Evolutionary conservation across 2,113 vertebrate species (phyloP).

Genomic region (Nothoprocta perdicaria): DNA sequence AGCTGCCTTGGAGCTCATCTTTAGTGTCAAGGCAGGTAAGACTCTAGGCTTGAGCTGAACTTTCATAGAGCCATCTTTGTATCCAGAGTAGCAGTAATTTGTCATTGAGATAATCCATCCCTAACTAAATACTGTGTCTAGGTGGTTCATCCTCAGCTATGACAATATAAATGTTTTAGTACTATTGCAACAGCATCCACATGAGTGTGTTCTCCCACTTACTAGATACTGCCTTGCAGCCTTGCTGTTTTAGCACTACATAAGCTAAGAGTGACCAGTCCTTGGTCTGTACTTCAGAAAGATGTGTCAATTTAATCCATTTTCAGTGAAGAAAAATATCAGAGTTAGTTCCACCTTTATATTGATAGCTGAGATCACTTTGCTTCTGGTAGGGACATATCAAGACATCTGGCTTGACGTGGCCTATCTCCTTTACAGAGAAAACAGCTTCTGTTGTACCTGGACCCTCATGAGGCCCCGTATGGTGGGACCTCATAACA

Average conservation of each 20-base stretch:
- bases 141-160: neutral
- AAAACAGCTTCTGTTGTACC: neutral
- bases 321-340: neutral
- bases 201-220: neutral
- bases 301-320: neutral
- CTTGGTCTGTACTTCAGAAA: neutral
- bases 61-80: neutral
- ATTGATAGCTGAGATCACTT: neutral
- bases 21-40: accelerated
- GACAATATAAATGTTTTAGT: neutral
- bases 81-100: neutral
- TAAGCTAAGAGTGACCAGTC: neutral
- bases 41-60: neutral
- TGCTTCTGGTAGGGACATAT: neutral
- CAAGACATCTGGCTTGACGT: neutral
- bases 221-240: neutral
- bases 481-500: accelerated
- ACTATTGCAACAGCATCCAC: accelerated
- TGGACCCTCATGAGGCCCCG: neutral
- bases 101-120: neutral
- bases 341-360: neutral
- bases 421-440: neutral
- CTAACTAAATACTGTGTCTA: neutral
- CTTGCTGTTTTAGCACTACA: neutral
- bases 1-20: neutral